Evolutionary conservation across 2,113 vertebrate genomes (phyloP).

Genomic region (Cathartes aura): DNA sequence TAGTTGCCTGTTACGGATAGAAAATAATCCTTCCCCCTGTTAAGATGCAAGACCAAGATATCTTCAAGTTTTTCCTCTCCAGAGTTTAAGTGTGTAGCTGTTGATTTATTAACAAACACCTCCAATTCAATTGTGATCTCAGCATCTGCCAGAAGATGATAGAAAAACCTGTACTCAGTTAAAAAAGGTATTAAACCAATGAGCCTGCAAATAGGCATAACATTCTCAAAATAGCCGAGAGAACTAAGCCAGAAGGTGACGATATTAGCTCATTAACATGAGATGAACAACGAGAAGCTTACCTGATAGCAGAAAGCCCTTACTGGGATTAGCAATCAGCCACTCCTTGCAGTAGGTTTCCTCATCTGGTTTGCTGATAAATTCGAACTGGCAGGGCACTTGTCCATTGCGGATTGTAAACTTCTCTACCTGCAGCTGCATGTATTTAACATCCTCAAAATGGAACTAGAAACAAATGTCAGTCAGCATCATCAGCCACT

Average conservation of each 20-base stretch:
- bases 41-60: slow-evolving; percentile 92
- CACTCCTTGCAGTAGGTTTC: slow-evolving; percentile 89
- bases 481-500: neutral
- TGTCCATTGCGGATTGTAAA: slow-evolving; percentile 88
- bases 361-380: slow-evolving; percentile 93
- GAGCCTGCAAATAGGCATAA: neutral
- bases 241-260: neutral
- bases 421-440: slow-evolving; percentile 87
- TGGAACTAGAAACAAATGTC: slow-evolving; percentile 80
- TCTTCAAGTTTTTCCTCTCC: slow-evolving; percentile 91
- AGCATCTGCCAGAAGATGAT: slow-evolving; percentile 77
- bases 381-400: slow-evolving; percentile 95
- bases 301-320: slow-evolving; percentile 93
- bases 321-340: slow-evolving; percentile 88
- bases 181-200: neutral
- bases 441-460: slow-evolving; percentile 92
- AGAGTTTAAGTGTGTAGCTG: slow-evolving; percentile 87
- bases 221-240: neutral
- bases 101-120: slow-evolving; percentile 92
- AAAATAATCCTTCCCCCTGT: slow-evolving; percentile 95
- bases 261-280: neutral
- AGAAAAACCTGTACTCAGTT: neutral
- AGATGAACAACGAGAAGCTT: neutral
- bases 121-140: slow-evolving; percentile 87
- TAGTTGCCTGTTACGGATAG: slow-evolving; percentile 91